phyloP scores from a whole-genome alignment of 2,113 vertebrate species.

The Hydrochoerus hydrochaeris region DNA sequence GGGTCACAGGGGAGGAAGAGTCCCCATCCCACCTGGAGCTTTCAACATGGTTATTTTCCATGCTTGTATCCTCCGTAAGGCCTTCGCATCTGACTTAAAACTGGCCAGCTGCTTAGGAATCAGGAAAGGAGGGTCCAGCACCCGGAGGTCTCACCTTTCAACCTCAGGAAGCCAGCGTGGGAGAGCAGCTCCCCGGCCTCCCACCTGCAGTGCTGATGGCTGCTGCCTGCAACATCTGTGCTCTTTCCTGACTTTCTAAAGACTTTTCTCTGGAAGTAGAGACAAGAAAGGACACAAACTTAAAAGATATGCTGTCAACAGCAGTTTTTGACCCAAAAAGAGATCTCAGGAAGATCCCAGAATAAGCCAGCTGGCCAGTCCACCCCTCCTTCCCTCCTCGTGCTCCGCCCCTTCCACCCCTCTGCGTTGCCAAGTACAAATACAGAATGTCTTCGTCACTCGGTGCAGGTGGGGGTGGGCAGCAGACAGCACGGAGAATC shows the following conservation, averaged over 20 bases:
- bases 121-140: not conserved
- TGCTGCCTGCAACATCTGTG: slow-evolving; percentile 22
- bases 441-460: not conserved
- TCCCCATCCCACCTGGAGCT: not conserved
- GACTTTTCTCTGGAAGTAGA: not conserved
- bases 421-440: not conserved
- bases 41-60: not conserved
- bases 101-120: not conserved
- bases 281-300: not conserved
- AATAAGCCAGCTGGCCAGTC: not conserved
- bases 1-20: no score
- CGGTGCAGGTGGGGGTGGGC: not conserved
- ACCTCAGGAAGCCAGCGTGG: not conserved
- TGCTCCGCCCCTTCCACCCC: not conserved
- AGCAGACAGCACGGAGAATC: not conserved
- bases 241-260: not conserved
- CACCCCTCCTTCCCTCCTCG: accelerated
- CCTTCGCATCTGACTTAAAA: slow-evolving; percentile 61
- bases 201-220: accelerated
- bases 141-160: slow-evolving; percentile 15
- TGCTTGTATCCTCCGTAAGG: slow-evolving; percentile 27
- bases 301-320: not conserved
- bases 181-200: not conserved
- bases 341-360: not conserved
- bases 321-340: not conserved